Evolutionary conservation across 2,797 vertebrate species (phyloP), one percentile per base, ranked within the genome.

Genomic region (Neostethus bicornis): DNA sequence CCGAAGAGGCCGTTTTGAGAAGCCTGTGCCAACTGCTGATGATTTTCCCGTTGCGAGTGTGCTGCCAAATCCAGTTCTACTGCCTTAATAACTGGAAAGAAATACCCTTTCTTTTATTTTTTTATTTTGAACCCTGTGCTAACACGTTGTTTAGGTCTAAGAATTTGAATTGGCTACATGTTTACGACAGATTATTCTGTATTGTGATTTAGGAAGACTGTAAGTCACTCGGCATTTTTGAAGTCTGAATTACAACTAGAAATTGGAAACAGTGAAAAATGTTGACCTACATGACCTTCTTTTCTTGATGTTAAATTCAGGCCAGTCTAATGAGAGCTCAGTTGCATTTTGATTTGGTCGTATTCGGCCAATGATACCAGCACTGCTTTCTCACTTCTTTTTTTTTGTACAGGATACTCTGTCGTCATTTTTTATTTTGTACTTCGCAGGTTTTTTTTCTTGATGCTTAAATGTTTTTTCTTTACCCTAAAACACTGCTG

Each of bases 1-100:
- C 85, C 94, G 96, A 93, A 94, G 93, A 89, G 91, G 91, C 39
- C 90, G 90, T 24, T 86, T 94, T 66, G 86, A 75, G 14, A 90
- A 93, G 59, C 75, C 86, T 0, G 79, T 72, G 58, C 89, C 87
- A 44, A 87, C 90, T 38, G 58, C 82, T 21, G 92, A 94, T 20
- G 92, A 94, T 76, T 88, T 86, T 73, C 90, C 92, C 84, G 62
- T 80, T 90, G 3, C 71, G 79, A 87, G 70, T 85, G 93, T 42
- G 86, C 90, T 58, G 81, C 59, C 84, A 0, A 19, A 55, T 3
- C 41, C 54, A 2, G 26, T 63, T 24, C 48, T 1, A 61, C 37
- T 60, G n/a, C 66, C 70, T 4, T 19, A 6, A 59, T 58, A 65
- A 75, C 61, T 38, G 43, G 79, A 88, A 85, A 83, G 26, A 34